Evolutionary conservation across 2,797 vertebrate species (phyloP).

Genomic region (Paratrypauchen microcephalus): DNA sequence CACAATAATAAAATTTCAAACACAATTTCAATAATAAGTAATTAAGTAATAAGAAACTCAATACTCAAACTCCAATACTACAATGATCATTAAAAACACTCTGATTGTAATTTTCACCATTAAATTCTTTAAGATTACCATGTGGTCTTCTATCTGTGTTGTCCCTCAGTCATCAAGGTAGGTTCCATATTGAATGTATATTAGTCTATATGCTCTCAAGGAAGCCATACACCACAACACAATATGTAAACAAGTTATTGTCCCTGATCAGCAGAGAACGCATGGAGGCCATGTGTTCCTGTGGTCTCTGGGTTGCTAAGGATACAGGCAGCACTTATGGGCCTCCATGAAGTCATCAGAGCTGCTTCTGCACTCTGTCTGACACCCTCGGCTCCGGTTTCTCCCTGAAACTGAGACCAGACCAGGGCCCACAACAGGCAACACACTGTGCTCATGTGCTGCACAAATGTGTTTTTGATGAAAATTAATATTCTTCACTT

Average conservation of each 20-base stretch:
- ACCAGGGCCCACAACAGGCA: conserved; percentile 21
- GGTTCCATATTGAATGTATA: too few relatives aligned
- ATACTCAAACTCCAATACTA: too few relatives aligned
- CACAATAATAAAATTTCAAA: too few relatives aligned
- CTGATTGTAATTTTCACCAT: too few relatives aligned
- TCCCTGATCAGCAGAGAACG: conserved; percentile 11
- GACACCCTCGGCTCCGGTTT: conserved; percentile 64
- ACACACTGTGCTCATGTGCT: conserved; percentile 13
- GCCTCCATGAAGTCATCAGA: conserved; percentile 70
- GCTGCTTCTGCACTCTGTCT: conserved; percentile 50
- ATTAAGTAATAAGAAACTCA: too few relatives aligned
- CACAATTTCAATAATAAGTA: too few relatives aligned
- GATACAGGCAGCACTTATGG: conserved; percentile 33
- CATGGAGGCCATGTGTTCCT: conserved; percentile 35
- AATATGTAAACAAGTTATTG: background rate
- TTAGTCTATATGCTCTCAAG: background rate
- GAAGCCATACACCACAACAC: background rate
- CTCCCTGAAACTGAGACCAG: conserved; percentile 64
- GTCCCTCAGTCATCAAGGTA: too few relatives aligned
- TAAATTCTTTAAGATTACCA: too few relatives aligned
- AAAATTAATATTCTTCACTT: background rate
- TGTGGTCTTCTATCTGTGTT: too few relatives aligned
- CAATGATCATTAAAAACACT: too few relatives aligned
- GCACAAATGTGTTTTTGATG: conserved; percentile 8
- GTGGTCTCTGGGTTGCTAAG: conserved; percentile 27